Evolutionary conservation across 2,888 invertebrate genomes (phyloP), one percentile per base, ranked within the genome.

Genomic region (Parnassius glacialis): DNA sequence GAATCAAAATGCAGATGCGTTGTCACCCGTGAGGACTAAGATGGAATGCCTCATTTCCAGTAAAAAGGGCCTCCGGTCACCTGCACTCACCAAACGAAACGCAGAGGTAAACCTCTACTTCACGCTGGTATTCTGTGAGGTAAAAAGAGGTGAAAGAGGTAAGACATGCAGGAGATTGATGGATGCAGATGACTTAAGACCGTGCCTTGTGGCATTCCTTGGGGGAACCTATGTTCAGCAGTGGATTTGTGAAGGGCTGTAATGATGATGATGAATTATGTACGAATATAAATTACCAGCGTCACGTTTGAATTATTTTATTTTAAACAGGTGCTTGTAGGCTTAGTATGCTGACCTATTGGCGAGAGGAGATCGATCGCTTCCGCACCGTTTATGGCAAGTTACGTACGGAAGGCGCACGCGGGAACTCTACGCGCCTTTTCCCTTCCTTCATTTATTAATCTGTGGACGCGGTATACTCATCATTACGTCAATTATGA

Each of bases 341-440:
- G 59, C 55, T 50, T 44, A 55, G 43, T 25, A 48, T 42, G 34
- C 9, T 11, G 43, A 16, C 13, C 44, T 42, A 11, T 34, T 16
- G 52, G 48, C 59, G 43, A 41, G 20, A 43, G 59, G 25, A 48
- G 59, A 51, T 48, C 68, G 63, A 76, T 73, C 76, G 77, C 74
- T 79, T 78, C 70, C 68, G 70, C 65, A 62, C 65, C 71, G 65
- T 66, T 68, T 74, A 75, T 72, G 76, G 76, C 71, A 73, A 75
- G 71, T 74, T 72, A 73, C 75, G 73, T 74, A 73, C 59, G 59
- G 59, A 53, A 59, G 59, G 44, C 44, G 47, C 45, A 68, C 69
- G 74, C 65, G 68, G 68, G 70, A 73, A 65, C 65, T 52, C 47
- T 12, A 55, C 44, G 65, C 20, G 66, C 61, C 67, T 68, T 70